phyloP scores from a whole-genome alignment of 2,888 invertebrate species.

The Xanthorhoe spadicearia region DNA sequence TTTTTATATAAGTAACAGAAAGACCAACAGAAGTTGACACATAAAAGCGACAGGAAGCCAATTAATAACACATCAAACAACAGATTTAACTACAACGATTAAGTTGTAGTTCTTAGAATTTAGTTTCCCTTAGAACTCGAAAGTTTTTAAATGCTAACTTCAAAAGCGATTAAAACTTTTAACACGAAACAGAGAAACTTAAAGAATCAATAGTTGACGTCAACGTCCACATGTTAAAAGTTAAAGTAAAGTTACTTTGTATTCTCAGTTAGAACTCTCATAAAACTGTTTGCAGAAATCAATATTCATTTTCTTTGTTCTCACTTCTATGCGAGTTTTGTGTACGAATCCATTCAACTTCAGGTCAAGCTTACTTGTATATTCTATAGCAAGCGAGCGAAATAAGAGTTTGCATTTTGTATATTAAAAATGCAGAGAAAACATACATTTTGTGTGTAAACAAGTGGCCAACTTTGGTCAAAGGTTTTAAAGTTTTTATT shows the following conservation, averaged over 20 bases:
- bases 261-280: conserved; percentile 23
- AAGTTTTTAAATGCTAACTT: background rate
- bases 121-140: background rate
- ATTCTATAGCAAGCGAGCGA: background rate
- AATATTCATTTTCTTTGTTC: conserved; percentile 19
- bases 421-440: too few species aligned
- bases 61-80: too few species aligned
- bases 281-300: conserved; percentile 23
- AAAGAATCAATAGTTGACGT: conserved; percentile 19
- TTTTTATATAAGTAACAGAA: background rate
- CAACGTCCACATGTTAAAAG: conserved; percentile 10
- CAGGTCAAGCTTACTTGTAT: background rate
- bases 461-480: too few species aligned
- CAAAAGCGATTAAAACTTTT: background rate
- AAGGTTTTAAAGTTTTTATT: too few species aligned
- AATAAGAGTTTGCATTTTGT: background rate
- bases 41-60: too few species aligned
- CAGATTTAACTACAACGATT: too few species aligned
- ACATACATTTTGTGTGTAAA: too few species aligned
- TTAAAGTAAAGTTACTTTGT: conserved; percentile 20
- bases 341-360: background rate
- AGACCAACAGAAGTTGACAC: too few species aligned
- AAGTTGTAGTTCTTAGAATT: too few species aligned
- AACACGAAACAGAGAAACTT: background rate
- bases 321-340: conserved; percentile 12